Percentiles rank a stretch among this genome's conserved stretches.
phyloP scores from a whole-genome alignment of 2,888 invertebrate genomes.

The Oegoconia quadripuncta region DNA sequence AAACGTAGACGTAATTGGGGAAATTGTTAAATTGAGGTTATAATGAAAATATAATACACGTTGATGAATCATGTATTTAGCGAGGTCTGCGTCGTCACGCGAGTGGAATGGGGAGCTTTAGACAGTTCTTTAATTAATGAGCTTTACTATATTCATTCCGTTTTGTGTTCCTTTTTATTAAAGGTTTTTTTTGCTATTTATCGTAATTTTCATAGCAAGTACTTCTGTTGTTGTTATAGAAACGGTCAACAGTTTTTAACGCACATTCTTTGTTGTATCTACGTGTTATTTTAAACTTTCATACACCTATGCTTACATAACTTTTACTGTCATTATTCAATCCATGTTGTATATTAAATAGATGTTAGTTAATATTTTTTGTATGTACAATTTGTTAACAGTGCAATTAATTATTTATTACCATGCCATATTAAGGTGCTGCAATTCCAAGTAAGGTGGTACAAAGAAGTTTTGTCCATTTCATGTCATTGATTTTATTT shows the following conservation, averaged over 20 bases:
- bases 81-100: slow-evolving; percentile 35
- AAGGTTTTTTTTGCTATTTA: slow-evolving; percentile 14
- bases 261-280: slow-evolving; percentile 2
- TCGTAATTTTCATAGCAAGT: slow-evolving; percentile 19
- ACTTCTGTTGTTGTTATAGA: neutral
- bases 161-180: slow-evolving; percentile 20
- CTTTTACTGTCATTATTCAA: neutral
- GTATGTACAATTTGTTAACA: slow-evolving; percentile 20
- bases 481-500: slow-evolving; percentile 21
- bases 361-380: slow-evolving; percentile 4
- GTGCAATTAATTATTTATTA: slow-evolving; percentile 31
- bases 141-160: slow-evolving; percentile 35
- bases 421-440: slow-evolving; percentile 58
- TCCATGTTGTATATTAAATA: slow-evolving; percentile 1
- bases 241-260: neutral
- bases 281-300: slow-evolving; percentile 1
- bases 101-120: slow-evolving; percentile 32
- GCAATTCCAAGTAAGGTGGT: slow-evolving; percentile 56
- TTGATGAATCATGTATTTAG: slow-evolving; percentile 60
- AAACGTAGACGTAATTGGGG: slow-evolving; percentile 57
- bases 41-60: slow-evolving; percentile 75
- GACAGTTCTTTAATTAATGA: slow-evolving; percentile 7
- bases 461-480: slow-evolving; percentile 41
- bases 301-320: neutral
- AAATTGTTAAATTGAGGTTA: slow-evolving; percentile 71